Base-by-base conservation (phyloP, 2,113 vertebrate species). In the Variabilichromis moorii region DNA sequence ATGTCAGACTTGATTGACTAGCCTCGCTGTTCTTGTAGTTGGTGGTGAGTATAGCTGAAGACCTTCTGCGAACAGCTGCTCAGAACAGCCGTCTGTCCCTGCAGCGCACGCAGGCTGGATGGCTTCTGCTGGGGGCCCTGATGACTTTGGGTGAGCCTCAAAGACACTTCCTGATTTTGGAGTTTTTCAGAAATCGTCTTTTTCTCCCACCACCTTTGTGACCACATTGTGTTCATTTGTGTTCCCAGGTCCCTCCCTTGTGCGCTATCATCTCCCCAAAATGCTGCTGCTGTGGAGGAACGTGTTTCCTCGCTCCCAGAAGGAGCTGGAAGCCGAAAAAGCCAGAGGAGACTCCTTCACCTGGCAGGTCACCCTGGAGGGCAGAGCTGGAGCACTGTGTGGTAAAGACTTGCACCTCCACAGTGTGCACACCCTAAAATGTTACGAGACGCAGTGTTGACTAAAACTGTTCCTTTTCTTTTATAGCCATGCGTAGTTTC, bases 301-400 rank as follows among this genome's bases (percentile, higher is more conserved):
- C 0, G 99, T 99, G 71, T 99, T 99, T 90, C 99, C 99, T 54
- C 98, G 99, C 86, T 99, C 99, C 35, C 96, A 99, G 93, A 99
- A 99, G 92, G 99, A 99, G 81, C 37, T 99, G 90, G 99, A 99
- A 92, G 98, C 98, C 3, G 99, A 99, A 95, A 99, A 99, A 90
- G 98, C 97, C 1, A 96, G 98, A 93, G 98, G 99, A 81, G 99
- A 99, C 96, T 96, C 98, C 57, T 99, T 99, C 93, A 99, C 98
- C 54, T 99, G 99, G 99, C 99, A 99, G 95, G 99, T 99, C 83
- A 99, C 98, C 0, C 91, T 99, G 95, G 99, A 99, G 95, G 99
- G 99, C 17, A 97, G 99, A 3, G 98, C 99, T 71, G 99, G 99
- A 94, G 99, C 98, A 50, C 95, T 99, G 47, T 99, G 99, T 66